phyloP scores from a whole-genome alignment of 92 coral and sea anemone genomes.

The Parazoanthus darwini region DNA sequence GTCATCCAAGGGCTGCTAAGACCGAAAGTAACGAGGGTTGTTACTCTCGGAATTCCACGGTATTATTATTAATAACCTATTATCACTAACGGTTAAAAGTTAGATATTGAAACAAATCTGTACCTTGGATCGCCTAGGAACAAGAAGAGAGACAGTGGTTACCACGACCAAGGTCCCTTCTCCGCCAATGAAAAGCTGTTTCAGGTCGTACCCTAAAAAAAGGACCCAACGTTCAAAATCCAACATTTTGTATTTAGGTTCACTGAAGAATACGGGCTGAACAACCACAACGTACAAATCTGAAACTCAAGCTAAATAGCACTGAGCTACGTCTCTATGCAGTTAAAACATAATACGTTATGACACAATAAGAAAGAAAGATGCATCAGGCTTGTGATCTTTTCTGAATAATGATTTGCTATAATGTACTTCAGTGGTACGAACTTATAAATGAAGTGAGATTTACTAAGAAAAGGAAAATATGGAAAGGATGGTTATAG shows the following conservation, averaged over 20 bases:
- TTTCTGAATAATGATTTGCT: too few species aligned
- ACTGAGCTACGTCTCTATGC: neutral
- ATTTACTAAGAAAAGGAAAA: neutral
- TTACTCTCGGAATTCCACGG: too few species aligned
- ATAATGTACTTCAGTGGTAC: too few species aligned
- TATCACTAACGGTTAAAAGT: too few species aligned
- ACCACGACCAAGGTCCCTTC: constrained; percentile 95
- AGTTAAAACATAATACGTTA: too few species aligned
- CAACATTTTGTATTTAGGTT: neutral
- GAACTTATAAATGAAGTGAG: too few species aligned
- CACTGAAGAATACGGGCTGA: neutral
- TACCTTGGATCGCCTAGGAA: constrained; percentile 80
- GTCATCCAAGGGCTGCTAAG: too few species aligned
- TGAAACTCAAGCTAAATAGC: neutral
- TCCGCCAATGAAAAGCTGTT: constrained; percentile 94
- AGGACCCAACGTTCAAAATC: neutral
- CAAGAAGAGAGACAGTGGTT: constrained; percentile 86
- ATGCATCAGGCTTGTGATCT: too few species aligned
- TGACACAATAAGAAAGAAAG: too few species aligned
- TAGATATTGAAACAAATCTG: neutral
- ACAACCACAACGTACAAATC: neutral
- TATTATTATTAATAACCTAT: too few species aligned
- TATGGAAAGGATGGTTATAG: neutral
- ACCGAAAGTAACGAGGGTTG: too few species aligned
- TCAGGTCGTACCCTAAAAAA: constrained; percentile 82